These are phyloP conservation scores for Promerops cafer DNA, from an alignment of 2,113 vertebrate genomes.

Conservation along the genomic window DNA sequence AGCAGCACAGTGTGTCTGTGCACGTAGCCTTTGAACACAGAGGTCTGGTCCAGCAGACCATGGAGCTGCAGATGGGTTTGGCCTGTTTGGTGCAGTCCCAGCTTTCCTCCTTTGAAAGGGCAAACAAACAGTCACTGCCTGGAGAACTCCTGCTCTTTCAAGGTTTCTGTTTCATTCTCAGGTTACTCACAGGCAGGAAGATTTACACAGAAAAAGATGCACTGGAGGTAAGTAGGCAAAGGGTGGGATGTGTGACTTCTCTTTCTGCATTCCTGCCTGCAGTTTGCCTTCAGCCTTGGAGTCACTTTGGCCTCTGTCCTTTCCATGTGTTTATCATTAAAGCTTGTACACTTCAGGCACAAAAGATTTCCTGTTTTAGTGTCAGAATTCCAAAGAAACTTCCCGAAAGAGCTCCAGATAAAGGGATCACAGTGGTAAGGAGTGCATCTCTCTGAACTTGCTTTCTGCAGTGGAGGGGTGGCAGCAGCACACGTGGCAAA, in stretches of 20 bases:
- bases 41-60: background rate
- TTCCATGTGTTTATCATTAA: background rate
- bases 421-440: background rate
- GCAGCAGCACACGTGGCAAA: background rate
- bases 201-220: slow-evolving; percentile 93
- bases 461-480: background rate
- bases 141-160: background rate
- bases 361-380: background rate
- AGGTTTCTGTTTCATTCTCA: slow-evolving; percentile 52
- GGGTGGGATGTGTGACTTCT: background rate
- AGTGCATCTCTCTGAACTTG: background rate
- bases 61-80: background rate
- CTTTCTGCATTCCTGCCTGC: background rate
- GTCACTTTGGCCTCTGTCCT: background rate
- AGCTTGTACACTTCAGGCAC: background rate
- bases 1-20: background rate
- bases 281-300: background rate
- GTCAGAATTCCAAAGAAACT: background rate
- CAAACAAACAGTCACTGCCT: background rate
- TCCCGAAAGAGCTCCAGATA: background rate
- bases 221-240: slow-evolving; percentile 75
- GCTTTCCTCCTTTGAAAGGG: background rate
- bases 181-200: slow-evolving; percentile 89
- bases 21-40: background rate
- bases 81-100: background rate